Evolutionary conservation across 2,797 vertebrate species (phyloP), one percentile per base, ranked within the genome.

Genomic region (Steatocranus sp.): DNA sequence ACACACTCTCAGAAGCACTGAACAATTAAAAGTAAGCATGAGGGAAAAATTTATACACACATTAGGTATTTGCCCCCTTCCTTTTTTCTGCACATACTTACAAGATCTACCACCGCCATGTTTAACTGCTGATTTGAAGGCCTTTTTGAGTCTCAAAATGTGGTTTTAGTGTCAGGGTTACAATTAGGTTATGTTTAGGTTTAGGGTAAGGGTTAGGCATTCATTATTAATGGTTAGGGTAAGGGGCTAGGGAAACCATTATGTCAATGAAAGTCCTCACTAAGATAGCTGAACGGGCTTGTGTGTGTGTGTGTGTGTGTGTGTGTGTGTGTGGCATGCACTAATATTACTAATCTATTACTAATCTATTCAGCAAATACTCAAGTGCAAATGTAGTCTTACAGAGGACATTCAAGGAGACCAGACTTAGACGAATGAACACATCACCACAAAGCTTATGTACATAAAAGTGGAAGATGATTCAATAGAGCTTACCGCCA

Each of bases 11-110:
- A 86, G 76, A 91, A 93, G 90, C 91, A 87, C 93, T 87, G 87
- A 79, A 91, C 94, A 93, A 94, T 95, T 94, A 92, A 92, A 90
- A 92, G 83, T 92, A 83, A 88, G 79, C 89, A 86, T 82, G 3
- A 48, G 89, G 84, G 87, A 84, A 81, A 81, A 75, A 78, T 48
- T 41, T 53, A 23, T 36, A 79, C 11, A 78, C 30, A 6, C 58
- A 61, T 48, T 61, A 66, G 8, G 36, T 15, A 66, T 66, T 41
- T 41, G 8, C n/a, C 36, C 61, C 61, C 36, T 66, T 66, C 18
- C 11, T 63, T 66, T 23, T 23, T 41, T 66, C n/a, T 15, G 5
- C 36, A 66, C 25, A 66, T 38, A 66, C 34, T 66, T 41, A 66
- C 61, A 66, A 41, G 4, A 61, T 53, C 50, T 50, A 50, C 48